These are phyloP conservation scores for Cryptoprocta ferox DNA, from an alignment of 2,797 vertebrate genomes.

Conservation along the genomic window DNA sequence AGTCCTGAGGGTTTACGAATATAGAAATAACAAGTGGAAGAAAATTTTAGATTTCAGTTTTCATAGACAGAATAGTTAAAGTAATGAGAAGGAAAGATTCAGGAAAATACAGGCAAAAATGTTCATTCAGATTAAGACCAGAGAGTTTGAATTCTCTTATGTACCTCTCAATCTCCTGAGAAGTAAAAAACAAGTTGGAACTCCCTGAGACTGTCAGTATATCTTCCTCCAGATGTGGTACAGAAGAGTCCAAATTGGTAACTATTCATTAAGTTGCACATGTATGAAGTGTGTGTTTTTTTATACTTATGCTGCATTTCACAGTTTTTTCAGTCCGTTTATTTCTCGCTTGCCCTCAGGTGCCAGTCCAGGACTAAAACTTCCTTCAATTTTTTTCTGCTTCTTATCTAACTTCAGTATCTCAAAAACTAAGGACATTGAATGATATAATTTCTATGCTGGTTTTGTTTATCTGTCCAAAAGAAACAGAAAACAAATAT, in stretches of 20 bases:
- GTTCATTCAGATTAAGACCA: slow-evolving; percentile 48
- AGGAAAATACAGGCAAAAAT: slow-evolving; percentile 46
- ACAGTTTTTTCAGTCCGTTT: neutral
- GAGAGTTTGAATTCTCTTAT: slow-evolving; percentile 35
- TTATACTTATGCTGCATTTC: neutral
- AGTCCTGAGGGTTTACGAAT: neutral
- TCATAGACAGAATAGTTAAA: slow-evolving; percentile 38
- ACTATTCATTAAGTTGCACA: neutral
- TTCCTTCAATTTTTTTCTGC: neutral
- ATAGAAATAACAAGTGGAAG: slow-evolving; percentile 48
- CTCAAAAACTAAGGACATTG: neutral
- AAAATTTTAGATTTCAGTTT: slow-evolving; percentile 50
- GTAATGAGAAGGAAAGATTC: slow-evolving; percentile 49
- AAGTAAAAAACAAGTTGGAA: neutral
- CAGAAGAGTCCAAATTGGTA: neutral
- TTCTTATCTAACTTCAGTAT: neutral
- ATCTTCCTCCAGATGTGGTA: neutral
- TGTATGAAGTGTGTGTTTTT: neutral
- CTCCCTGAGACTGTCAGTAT: neutral
- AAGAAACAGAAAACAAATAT: neutral
- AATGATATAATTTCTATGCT: neutral
- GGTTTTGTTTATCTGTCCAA: neutral
- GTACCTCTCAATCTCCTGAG: neutral
- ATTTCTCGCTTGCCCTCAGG: neutral
- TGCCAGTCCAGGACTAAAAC: neutral